Conservation (phyloP, 2,888 invertebrate genomes). For the Apodemia hepburni region DNA sequence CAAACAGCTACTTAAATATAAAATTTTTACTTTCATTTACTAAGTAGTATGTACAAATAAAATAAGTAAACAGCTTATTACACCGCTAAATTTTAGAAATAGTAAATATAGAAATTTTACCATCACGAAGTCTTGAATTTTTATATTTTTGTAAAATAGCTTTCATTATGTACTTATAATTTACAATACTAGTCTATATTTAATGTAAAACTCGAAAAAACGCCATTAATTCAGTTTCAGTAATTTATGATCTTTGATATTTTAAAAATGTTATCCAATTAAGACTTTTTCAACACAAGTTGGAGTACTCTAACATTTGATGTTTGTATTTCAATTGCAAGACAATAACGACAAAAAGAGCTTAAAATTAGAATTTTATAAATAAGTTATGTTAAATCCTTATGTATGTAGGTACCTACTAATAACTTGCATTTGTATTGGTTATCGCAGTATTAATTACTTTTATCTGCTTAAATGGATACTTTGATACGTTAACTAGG, state of each 20-base stretch:
- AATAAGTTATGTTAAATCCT: neutral
- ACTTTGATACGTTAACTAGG: too few species aligned
- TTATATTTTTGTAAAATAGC: conserved; percentile 4
- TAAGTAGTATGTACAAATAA: neutral
- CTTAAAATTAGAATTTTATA: conserved; percentile 1
- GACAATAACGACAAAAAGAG: conserved; percentile 9
- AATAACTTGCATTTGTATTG: neutral
- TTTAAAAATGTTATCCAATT: neutral
- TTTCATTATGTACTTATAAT: neutral
- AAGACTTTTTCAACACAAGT: neutral
- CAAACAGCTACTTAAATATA: too few species aligned
- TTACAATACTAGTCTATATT: neutral
- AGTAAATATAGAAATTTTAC: neutral
- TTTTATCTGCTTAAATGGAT: too few species aligned
- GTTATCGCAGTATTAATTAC: too few species aligned
- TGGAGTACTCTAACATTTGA: neutral
- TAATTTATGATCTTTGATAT: neutral
- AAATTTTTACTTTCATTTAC: neutral
- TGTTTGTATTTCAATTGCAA: neutral
- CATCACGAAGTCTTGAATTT: neutral
- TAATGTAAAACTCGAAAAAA: neutral
- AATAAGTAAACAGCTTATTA: conserved; percentile 1
- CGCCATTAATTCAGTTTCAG: neutral
- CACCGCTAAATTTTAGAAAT: neutral
- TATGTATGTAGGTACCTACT: neutral